phyloP scores from a whole-genome alignment of 1,140 invertebrate genomes.

The Dermatophagoides farinae region DNA sequence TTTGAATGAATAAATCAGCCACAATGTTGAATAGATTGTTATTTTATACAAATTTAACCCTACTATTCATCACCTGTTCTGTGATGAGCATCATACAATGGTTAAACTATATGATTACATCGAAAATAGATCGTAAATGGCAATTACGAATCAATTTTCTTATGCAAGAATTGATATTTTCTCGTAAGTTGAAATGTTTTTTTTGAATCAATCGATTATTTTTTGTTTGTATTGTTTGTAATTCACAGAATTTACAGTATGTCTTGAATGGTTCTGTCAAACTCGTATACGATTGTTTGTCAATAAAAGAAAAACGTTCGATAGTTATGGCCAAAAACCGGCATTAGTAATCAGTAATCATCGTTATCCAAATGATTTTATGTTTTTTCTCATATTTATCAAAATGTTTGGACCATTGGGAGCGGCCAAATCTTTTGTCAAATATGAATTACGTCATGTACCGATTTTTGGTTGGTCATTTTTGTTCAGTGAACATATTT shows the following conservation, averaged over 20 bases:
- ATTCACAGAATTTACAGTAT: conserved; percentile 11
- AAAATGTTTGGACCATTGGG: conserved; percentile 53
- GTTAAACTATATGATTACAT: conserved; percentile 47
- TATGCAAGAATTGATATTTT: conserved; percentile 64
- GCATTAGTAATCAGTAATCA: conserved; percentile 81
- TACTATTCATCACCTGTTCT: conserved; percentile 45
- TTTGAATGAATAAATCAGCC: neutral
- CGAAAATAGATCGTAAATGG: conserved; percentile 45
- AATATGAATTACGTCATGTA: conserved; percentile 68
- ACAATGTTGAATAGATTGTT: no score
- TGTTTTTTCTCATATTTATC: conserved; percentile 65
- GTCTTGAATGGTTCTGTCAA: conserved; percentile 79
- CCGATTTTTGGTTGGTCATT: conserved; percentile 87
- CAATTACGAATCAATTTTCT: conserved; percentile 81
- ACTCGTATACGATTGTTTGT: conserved; percentile 50
- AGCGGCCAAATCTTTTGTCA: conserved; percentile 73
- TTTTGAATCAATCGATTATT: neutral
- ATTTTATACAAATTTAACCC: neutral
- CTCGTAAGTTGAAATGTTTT: conserved; percentile 27
- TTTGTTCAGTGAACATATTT: conserved; percentile 79
- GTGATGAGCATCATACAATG: conserved; percentile 61
- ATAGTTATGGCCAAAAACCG: conserved; percentile 68
- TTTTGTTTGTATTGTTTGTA: neutral
- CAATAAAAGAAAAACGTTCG: conserved; percentile 51
- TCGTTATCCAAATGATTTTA: conserved; percentile 82